Evolutionary conservation across 2,113 vertebrate genomes (phyloP).

Genomic region (Hydrochoerus hydrochaeris): DNA sequence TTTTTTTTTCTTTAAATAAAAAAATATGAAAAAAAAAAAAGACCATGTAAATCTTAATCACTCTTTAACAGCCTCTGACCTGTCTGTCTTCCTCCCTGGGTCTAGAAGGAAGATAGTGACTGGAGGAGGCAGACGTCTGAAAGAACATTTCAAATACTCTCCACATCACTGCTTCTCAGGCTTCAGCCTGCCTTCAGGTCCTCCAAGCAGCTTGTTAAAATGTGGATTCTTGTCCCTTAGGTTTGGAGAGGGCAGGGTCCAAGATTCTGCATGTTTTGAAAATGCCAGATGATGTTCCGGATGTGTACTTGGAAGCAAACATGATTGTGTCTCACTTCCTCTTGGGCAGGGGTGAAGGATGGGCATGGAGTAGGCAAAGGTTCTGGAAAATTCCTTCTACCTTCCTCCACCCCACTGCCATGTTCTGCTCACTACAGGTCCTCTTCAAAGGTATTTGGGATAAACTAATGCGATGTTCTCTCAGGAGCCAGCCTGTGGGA

Average conservation of each 20-base stretch:
- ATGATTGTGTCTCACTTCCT: accelerated
- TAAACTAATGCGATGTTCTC: background rate
- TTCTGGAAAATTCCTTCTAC: background rate
- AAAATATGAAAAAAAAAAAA: no score
- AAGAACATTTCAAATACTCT: background rate
- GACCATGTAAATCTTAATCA: background rate
- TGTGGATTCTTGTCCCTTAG: background rate
- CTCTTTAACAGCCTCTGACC: background rate
- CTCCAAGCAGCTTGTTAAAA: background rate
- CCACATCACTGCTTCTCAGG: background rate
- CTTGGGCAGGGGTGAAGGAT: background rate
- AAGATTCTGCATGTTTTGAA: background rate
- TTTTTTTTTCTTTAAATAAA: no score
- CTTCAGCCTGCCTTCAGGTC: background rate
- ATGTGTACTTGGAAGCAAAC: background rate
- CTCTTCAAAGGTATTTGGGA: background rate
- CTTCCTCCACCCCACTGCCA: background rate
- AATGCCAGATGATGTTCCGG: accelerated
- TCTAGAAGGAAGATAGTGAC: background rate
- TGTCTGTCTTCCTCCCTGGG: background rate
- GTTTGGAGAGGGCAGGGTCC: background rate
- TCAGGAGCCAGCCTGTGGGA: background rate
- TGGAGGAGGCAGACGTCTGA: background rate
- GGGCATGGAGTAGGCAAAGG: background rate
- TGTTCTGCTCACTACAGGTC: background rate